Evolutionary conservation across 2,797 vertebrate genomes (phyloP).

Genomic region (Serranus cabrilla): DNA sequence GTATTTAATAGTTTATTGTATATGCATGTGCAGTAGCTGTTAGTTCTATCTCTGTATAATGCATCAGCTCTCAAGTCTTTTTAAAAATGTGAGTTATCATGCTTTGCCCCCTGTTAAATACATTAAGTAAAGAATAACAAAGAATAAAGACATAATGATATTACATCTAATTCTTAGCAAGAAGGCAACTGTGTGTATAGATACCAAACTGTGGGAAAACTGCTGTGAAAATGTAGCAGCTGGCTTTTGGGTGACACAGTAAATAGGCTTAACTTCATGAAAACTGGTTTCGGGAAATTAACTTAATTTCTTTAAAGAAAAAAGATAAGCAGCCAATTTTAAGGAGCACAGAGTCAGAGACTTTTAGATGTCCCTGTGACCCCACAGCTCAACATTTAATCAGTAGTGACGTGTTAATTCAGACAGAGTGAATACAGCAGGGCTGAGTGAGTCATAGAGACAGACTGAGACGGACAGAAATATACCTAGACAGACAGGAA

Average conservation of each 20-base stretch:
- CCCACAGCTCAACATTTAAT: not conserved
- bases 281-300: not conserved
- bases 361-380: not conserved
- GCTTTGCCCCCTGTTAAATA: too few relatives aligned
- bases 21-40: too few relatives aligned
- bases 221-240: not conserved
- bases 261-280: not conserved
- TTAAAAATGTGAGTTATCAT: too few relatives aligned
- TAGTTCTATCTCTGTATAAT: too few relatives aligned
- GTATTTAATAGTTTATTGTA: too few relatives aligned
- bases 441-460: conserved; percentile 53
- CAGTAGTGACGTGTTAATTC: conserved; percentile 17
- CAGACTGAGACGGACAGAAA: conserved; percentile 31
- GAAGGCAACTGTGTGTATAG: not conserved
- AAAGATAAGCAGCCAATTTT: conserved; percentile 13
- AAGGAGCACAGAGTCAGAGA: not conserved
- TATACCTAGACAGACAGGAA: conserved; percentile 36
- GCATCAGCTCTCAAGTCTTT: too few relatives aligned
- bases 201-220: not conserved
- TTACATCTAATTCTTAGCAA: not conserved
- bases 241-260: not conserved
- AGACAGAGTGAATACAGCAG: conserved; percentile 19
- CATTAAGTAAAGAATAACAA: too few relatives aligned
- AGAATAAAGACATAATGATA: too few relatives aligned
- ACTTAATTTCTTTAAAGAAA: conserved; percentile 3